These are phyloP conservation scores for Falco concolor DNA, from an alignment of 2,797 vertebrate genomes.

Conservation along the genomic window DNA sequence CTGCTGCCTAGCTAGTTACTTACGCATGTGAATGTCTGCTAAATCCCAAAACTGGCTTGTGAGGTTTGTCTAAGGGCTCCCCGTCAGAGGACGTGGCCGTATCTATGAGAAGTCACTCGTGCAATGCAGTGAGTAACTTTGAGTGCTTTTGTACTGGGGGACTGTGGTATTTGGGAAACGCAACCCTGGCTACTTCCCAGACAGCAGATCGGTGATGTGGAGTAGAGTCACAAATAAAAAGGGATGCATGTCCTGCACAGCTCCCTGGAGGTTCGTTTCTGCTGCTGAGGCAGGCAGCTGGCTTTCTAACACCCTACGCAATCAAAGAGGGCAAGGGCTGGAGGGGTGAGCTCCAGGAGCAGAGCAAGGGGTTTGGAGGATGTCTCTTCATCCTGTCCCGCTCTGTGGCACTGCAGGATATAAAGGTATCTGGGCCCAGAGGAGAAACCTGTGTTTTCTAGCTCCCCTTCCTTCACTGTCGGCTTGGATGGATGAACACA, in stretches of 20 bases:
- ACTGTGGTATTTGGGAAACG: neutral
- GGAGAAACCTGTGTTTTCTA: neutral
- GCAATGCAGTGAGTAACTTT: neutral
- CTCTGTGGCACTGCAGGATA: neutral
- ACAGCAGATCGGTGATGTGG: neutral
- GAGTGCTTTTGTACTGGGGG: neutral
- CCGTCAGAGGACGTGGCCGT: neutral
- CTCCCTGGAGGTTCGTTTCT: neutral
- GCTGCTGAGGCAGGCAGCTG: neutral
- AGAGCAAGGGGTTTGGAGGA: neutral
- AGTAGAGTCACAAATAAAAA: neutral
- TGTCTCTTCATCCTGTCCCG: neutral
- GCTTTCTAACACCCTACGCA: neutral
- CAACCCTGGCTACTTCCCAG: neutral
- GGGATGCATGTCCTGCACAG: neutral
- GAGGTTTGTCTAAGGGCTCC: neutral
- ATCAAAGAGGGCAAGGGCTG: neutral
- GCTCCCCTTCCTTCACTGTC: neutral
- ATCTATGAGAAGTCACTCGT: neutral
- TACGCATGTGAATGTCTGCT: neutral
- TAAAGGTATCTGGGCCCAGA: neutral
- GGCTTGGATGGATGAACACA: neutral
- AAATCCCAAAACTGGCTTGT: neutral
- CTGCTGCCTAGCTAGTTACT: neutral
- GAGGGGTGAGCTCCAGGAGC: neutral